Evolutionary conservation across 35 echinoderm and acorn worm species (phyloP).

Genomic region (Heliocidaris tuberculata): DNA sequence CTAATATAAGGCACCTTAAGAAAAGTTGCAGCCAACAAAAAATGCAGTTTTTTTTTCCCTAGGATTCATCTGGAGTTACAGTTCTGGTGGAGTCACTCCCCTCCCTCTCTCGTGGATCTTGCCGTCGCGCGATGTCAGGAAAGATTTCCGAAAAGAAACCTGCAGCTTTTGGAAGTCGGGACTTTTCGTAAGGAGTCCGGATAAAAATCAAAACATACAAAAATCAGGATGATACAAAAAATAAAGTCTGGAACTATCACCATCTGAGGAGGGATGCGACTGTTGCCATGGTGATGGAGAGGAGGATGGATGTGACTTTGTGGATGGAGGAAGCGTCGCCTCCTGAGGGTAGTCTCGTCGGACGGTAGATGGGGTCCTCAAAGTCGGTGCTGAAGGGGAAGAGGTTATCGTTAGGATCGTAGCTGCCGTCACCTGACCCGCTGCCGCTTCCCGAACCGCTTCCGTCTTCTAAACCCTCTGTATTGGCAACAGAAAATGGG

Average conservation of each 20-base stretch:
- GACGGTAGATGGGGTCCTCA: slow-evolving; percentile 82
- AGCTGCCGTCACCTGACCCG: slow-evolving; percentile 38
- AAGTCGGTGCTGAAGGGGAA: slow-evolving; percentile 14
- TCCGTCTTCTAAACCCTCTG: slow-evolving; percentile 40
- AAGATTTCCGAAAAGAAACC: background rate
- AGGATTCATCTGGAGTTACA: background rate
- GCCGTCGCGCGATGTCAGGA: background rate
- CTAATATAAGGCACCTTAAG: background rate
- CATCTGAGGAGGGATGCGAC: slow-evolving; percentile 48
- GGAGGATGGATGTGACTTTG: slow-evolving; percentile 15
- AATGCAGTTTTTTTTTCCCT: background rate
- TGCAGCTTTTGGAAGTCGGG: slow-evolving; percentile 1
- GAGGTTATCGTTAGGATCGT: background rate
- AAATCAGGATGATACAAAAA: background rate
- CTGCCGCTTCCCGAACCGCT: slow-evolving; percentile 76
- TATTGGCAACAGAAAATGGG: background rate
- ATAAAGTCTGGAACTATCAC: slow-evolving; percentile 33
- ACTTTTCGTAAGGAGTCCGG: slow-evolving; percentile 2
- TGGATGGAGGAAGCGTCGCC: background rate
- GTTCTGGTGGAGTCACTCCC: background rate
- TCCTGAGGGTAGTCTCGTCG: slow-evolving; percentile 55
- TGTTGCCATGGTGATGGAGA: slow-evolving; percentile 7
- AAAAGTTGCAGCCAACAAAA: slow-evolving; percentile 11
- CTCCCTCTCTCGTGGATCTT: background rate
- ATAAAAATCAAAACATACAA: background rate